Percentiles rank a stretch among this genome's conserved stretches.
These are phyloP conservation scores for Ramphastos sulfuratus DNA, from an alignment of 2,113 vertebrate genomes.

Conservation along the genomic window DNA sequence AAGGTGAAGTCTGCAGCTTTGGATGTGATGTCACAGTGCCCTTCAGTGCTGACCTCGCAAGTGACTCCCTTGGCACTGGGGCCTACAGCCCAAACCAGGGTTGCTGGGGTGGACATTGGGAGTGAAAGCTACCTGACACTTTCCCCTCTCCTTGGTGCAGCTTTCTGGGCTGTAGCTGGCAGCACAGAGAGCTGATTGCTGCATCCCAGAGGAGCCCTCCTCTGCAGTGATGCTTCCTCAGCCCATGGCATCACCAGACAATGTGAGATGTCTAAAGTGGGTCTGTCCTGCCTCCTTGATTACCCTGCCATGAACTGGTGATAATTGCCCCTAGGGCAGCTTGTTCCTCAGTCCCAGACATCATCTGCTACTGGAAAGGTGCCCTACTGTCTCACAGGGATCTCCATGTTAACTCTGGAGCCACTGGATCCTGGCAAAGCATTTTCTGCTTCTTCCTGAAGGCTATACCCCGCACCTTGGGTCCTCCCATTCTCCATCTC, in stretches of 20 bases:
- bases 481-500: not conserved
- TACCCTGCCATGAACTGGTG: not conserved
- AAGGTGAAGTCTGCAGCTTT: not conserved
- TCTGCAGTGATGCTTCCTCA: not conserved
- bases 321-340: not conserved
- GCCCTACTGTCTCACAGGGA: not conserved
- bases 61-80: too few species aligned
- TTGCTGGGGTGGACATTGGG: not conserved
- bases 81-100: not conserved
- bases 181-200: not conserved
- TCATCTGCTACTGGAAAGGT: not conserved
- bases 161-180: not conserved
- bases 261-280: not conserved
- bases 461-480: not conserved
- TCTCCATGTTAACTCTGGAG: not conserved
- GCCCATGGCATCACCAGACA: not conserved
- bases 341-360: not conserved
- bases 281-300: not conserved
- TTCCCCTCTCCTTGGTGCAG: not conserved
- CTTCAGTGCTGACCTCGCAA: not conserved
- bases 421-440: not conserved
- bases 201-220: not conserved
- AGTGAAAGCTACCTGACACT: not conserved
- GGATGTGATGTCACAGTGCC: not conserved
- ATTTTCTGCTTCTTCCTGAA: not conserved